Percentiles rank a stretch among this genome's conserved stretches.
Evolutionary conservation across 2,113 vertebrate genomes (phyloP).

Genomic region (Leucopsar rothschildi): DNA sequence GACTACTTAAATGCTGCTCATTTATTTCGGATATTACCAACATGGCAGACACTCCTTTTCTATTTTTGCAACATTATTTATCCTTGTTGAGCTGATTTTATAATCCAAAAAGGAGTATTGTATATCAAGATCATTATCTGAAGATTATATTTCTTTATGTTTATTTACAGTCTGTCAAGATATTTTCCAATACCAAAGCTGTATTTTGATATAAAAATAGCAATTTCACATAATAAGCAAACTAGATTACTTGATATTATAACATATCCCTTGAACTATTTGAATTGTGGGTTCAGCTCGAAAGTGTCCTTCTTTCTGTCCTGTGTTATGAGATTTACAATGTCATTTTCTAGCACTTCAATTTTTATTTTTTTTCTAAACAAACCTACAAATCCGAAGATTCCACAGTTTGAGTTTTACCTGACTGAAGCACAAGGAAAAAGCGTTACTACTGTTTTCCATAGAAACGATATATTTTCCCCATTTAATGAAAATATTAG

Average conservation of each 20-base stretch:
- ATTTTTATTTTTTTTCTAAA: neutral
- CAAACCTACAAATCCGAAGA: neutral
- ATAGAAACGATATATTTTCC: neutral
- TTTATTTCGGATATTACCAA: neutral
- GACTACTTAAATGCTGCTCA: neutral
- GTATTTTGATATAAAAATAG: neutral
- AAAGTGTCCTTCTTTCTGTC: neutral
- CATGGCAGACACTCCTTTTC: neutral
- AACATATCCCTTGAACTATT: neutral
- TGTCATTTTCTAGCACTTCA: neutral
- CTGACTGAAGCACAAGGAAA: neutral
- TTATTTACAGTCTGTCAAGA: neutral
- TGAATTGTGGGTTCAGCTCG: neutral
- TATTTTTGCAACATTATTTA: neutral
- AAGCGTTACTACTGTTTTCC: neutral
- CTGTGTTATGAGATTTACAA: neutral
- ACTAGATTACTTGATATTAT: neutral
- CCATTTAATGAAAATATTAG: neutral
- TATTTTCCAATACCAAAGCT: neutral
- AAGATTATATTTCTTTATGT: neutral
- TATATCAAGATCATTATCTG: neutral
- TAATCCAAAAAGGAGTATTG: neutral
- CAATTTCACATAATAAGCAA: neutral
- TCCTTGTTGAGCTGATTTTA: neutral
- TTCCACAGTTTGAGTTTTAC: neutral